A percentile compares a stretch with the other conserved stretches of the same genome.
Conservation (phyloP, 2,888 invertebrate species). For the Ypsolopha sequella region DNA sequence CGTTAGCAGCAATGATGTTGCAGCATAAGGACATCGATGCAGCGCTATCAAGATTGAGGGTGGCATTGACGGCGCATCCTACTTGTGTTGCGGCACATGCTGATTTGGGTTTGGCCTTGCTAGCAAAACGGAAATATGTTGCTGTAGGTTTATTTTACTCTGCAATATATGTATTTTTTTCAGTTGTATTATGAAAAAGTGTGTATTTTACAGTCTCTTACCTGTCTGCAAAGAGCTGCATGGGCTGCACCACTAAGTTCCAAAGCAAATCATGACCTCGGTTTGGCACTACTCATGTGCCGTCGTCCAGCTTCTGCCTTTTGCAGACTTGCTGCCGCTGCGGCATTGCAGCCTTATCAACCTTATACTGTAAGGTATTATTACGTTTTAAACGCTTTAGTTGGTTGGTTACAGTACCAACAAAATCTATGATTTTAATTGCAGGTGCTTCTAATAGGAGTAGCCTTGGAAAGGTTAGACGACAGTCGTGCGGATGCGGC, state of each 20-base stretch:
- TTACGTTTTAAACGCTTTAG: neutral
- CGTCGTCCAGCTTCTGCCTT: conserved; percentile 51
- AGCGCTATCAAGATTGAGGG: conserved; percentile 58
- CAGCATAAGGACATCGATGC: conserved; percentile 59
- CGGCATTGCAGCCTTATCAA: conserved; percentile 44
- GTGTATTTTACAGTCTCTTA: conserved; percentile 34
- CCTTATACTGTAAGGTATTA: conserved; percentile 35
- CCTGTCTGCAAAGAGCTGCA: conserved; percentile 49
- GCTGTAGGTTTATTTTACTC: conserved; percentile 31
- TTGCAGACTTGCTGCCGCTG: conserved; percentile 50
- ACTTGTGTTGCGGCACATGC: conserved; percentile 56
- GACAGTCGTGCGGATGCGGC: conserved; percentile 52
- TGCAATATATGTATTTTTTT: neutral
- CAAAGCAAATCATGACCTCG: conserved; percentile 46
- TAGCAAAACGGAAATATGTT: conserved; percentile 54
- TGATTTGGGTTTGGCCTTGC: conserved; percentile 49
- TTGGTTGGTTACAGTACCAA: no score
- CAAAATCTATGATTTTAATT: neutral
- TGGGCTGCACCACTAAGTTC: conserved; percentile 51
- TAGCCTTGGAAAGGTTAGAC: conserved; percentile 46
- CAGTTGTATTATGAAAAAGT: neutral
- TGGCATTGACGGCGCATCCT: conserved; percentile 51
- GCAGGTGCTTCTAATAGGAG: conserved; percentile 50
- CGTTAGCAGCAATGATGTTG: conserved; percentile 67
- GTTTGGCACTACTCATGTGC: conserved; percentile 41